These are phyloP conservation scores for Choristoneura rosaceana DNA, from an alignment of 2,888 invertebrate species.

Conservation along the genomic window DNA sequence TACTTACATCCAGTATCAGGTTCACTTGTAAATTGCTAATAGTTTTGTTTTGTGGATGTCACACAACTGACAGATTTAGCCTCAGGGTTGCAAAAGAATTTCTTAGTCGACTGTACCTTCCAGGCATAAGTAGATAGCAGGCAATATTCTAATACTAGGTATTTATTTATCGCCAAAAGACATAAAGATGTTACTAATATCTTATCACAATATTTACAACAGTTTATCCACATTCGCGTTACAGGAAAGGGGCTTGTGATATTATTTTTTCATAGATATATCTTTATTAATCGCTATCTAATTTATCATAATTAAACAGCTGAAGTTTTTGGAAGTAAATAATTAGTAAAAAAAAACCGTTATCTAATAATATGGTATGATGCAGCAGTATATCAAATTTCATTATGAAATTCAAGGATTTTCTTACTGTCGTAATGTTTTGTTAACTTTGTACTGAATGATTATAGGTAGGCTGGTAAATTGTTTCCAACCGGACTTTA, in stretches of 20 bases:
- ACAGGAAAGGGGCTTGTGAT: neutral
- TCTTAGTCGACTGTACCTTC: neutral
- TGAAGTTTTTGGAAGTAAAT: neutral
- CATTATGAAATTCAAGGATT: too few species aligned
- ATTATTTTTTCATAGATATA: neutral
- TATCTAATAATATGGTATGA: neutral
- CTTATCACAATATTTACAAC: slow-evolving; percentile 8
- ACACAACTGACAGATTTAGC: too few species aligned
- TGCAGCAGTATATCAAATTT: too few species aligned
- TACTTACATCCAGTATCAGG: too few species aligned
- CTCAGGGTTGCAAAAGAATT: too few species aligned
- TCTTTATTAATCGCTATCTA: neutral
- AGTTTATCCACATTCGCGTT: neutral
- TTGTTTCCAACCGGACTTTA: too few species aligned
- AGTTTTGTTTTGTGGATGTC: too few species aligned
- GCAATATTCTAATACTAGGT: too few species aligned
- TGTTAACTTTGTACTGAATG: too few species aligned
- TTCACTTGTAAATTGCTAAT: too few species aligned
- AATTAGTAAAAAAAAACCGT: neutral
- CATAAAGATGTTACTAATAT: slow-evolving; percentile 3
- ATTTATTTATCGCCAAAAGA: neutral
- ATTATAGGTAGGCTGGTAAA: too few species aligned
- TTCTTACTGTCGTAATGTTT: too few species aligned
- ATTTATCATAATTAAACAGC: neutral
- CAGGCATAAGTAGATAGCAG: neutral